Evolutionary conservation across 1,140 invertebrate genomes (phyloP), one percentile per base, ranked within the genome.

Genomic region (Drosophila pachea): DNA sequence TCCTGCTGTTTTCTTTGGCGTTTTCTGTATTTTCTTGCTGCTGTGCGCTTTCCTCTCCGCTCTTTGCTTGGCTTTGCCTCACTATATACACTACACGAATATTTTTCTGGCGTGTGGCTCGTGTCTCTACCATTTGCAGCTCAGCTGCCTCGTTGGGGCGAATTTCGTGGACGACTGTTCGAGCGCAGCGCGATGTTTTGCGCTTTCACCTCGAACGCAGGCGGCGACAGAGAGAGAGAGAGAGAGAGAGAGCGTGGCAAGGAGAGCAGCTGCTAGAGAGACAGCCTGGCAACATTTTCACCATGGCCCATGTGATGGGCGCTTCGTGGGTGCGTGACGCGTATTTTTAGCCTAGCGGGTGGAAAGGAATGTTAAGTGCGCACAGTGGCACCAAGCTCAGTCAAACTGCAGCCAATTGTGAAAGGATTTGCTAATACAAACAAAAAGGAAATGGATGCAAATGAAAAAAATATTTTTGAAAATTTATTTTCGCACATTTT

Each of bases 281-380:
- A 38, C 22, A 31, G 53, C 16, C 38, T 73, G 68, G 54, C 64
- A 71, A 67, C 64, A 71, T 67, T 61, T 76, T 84, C 81, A 84
- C 79, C 76, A 79, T 66, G 63, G 69, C 76, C 64, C 79, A 86
- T 83, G 79, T 83, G 79, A 83, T 76, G 70, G 76, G 65, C 76
- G 64, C 62, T 83, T 53, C 49, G 49, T 78, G 72, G 75, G 75
- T 61, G 79, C 56, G 29, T 43, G 73, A 48, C 56, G 78, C 74
- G 76, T 83, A 83, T 83, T 83, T 83, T 68, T 84, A 83, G 79
- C 56, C 32, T 55, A 47, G 79, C 79, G 79, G 79, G 79, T 65
- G 79, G 76, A 78, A 77, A 61, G 62, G 68, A 45, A 61, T 42
- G 48, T 47, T 61, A 56, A 82, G 62, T 70, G 64, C 42, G 14